Base-by-base conservation (phyloP, 37 sponge, comb jelly and placozoan species). In the Bolinopsis microptera region DNA sequence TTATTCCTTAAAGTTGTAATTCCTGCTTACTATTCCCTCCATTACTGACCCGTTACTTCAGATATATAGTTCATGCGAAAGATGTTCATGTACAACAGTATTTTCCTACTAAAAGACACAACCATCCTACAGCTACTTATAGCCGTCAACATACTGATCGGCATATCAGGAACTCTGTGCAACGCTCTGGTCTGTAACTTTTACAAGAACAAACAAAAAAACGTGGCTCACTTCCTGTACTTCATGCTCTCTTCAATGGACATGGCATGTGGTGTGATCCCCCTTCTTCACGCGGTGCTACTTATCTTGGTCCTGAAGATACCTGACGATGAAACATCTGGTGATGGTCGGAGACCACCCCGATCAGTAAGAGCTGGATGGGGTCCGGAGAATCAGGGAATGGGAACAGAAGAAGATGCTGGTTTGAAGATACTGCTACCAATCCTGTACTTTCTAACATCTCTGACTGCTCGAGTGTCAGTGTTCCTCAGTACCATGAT, bases 151-250 rank as follows among this genome's bases (percentile, higher is more conserved):
- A 72, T 72, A 5, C 75, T 72, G 27, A n/a, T 72, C 5, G 27
- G 31, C 5, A 2, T 72, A 3, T n/a, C 18, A 5, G 25, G 75
- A 3, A 72, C 31, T 72, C 5, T 28, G 22, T 30, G 5, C 31
- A 72, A 72, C 75, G 31, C 31, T 72, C 31, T 72, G 75, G 75
- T 72, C 2, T 72, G 75, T n/a, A 30, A n/a, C 31, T 72, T 72
- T 24, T 72, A 72, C 75, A n/a, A 5, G 31, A n/a, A 72, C n/a
- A 72, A 72, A 72, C 13, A 72, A n/a, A 21, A n/a, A 5, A 72
- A 72, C 75, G 31, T 72, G 2, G 31, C 75, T 24, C 75, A 72
- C 75, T 72, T 30, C 75, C 75, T 72, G 22, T 72, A 72, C 75
- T 72, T 72, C 75, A 72, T 72, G 31, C 27, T 28, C 25, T 72